Evolutionary conservation across 2,113 vertebrate species (phyloP).

Genomic region (Ovis aries): DNA sequence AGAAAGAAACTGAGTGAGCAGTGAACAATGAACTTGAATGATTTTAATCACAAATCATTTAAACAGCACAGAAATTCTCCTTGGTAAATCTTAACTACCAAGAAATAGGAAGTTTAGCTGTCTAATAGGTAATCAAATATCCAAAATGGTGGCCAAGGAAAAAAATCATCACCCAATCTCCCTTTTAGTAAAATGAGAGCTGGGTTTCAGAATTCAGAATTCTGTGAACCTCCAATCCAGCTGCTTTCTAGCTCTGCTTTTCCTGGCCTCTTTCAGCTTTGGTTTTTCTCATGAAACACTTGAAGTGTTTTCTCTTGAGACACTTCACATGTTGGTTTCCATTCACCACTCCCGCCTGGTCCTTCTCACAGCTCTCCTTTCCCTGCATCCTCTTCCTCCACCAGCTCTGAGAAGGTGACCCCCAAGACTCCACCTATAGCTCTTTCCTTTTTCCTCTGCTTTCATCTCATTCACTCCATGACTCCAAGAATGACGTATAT

Average conservation of each 20-base stretch:
- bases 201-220: background rate
- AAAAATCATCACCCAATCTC: background rate
- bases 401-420: no score
- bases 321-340: background rate
- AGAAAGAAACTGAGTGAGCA: background rate
- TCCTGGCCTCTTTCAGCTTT: background rate
- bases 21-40: background rate
- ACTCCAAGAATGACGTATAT: background rate
- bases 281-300: background rate
- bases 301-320: background rate
- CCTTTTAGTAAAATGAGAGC: background rate
- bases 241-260: background rate
- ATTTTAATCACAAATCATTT: background rate
- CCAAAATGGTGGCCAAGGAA: background rate
- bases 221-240: background rate
- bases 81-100: background rate
- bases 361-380: background rate
- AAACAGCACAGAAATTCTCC: background rate
- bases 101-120: background rate
- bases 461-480: background rate
- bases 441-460: background rate
- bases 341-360: fast-evolving
- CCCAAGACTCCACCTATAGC: background rate
- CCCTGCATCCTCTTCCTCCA: background rate
- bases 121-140: background rate